Conservation (phyloP, 2,113 vertebrate genomes). For the Pavo muticus region DNA sequence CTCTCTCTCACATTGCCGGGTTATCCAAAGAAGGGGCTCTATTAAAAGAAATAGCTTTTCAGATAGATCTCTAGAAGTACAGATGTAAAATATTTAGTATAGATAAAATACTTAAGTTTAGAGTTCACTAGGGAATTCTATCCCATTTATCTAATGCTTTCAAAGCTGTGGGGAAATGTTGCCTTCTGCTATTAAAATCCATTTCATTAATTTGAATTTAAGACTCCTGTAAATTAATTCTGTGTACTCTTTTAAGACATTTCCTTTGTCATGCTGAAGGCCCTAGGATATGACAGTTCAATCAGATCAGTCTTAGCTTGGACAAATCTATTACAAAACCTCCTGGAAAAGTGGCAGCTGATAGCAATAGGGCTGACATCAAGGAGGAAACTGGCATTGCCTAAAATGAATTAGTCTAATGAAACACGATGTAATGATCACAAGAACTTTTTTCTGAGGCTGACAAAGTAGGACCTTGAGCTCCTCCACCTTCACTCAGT, state of each 20-base stretch:
- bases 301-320: background rate
- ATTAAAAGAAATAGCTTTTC: background rate
- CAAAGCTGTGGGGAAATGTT: background rate
- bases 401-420: conserved; percentile 5
- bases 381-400: background rate
- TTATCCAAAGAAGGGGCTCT: background rate
- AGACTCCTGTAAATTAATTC: background rate
- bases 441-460: background rate
- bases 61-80: background rate
- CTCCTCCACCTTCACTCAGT: background rate
- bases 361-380: background rate
- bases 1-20: background rate
- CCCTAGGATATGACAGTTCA: background rate
- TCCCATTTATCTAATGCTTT: background rate
- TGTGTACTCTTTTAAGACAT: fast-evolving
- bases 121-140: background rate
- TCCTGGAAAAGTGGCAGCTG: conserved; percentile 2
- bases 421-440: conserved; percentile 1
- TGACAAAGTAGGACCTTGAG: background rate
- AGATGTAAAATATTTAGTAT: background rate
- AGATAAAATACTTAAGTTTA: background rate
- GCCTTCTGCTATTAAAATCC: background rate
- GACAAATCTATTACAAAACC: background rate
- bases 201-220: background rate
- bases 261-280: background rate